These are phyloP conservation scores for Hapalemur alaotrensis DNA, from an alignment of 2,797 vertebrate genomes.

Conservation along the genomic window DNA sequence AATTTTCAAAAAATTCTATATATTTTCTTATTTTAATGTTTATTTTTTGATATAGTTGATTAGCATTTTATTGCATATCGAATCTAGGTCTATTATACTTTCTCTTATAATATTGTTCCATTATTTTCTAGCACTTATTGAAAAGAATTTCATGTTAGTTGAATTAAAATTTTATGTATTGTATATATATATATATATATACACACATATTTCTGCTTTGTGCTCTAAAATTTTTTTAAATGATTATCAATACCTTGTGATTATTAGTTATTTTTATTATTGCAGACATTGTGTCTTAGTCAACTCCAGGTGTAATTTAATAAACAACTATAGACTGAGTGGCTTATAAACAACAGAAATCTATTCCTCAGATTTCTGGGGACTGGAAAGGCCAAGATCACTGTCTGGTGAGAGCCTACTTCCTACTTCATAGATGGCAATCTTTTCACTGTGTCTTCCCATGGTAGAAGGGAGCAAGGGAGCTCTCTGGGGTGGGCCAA, in stretches of 20 bases:
- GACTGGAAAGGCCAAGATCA: not conserved
- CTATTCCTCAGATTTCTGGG: not conserved
- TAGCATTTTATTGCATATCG: not conserved
- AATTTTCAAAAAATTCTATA: not conserved
- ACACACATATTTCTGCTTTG: not conserved
- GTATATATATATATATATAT: no score
- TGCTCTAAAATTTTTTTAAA: not conserved
- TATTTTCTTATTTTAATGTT: not conserved
- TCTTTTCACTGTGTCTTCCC: not conserved
- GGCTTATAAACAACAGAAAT: not conserved
- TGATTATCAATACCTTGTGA: not conserved
- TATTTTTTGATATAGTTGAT: not conserved
- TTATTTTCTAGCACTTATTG: not conserved
- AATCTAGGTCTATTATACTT: not conserved
- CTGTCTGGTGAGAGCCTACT: not conserved
- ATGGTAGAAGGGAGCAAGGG: not conserved
- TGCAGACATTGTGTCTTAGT: not conserved
- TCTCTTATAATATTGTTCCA: not conserved
- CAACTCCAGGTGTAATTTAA: not conserved
- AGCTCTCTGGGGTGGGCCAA: accelerated
- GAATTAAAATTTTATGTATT: not conserved
- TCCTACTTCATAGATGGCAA: not conserved
- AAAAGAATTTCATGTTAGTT: not conserved
- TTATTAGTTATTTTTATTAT: not conserved
- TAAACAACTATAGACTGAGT: not conserved